Conservation (phyloP, 1,140 invertebrate species). For the Drosophila sproati region DNA sequence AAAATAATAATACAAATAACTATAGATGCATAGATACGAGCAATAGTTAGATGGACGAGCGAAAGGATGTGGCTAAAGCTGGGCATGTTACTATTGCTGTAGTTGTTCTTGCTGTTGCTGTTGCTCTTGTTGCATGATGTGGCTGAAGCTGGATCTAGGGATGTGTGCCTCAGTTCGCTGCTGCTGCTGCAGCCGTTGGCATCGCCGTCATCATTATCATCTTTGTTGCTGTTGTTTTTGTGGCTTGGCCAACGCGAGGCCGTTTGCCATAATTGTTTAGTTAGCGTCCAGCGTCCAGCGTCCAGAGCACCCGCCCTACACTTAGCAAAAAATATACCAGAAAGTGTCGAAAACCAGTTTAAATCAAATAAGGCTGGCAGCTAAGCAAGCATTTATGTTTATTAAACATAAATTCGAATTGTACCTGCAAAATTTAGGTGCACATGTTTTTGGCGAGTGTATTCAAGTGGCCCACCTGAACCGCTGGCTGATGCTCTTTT, state of each 20-base stretch:
- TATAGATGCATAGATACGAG: conserved; percentile 80
- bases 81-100: conserved; percentile 30
- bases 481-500: conserved; percentile 57
- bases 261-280: conserved; percentile 78
- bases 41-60: conserved; percentile 74
- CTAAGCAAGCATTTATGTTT: too few relatives aligned
- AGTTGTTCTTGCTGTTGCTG: not conserved
- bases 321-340: not conserved
- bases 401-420: too few relatives aligned
- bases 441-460: too few relatives aligned
- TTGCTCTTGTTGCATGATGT: conserved; percentile 2
- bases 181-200: conserved; percentile 28
- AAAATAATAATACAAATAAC: conserved; percentile 82
- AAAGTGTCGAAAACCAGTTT: too few relatives aligned
- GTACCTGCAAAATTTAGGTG: too few relatives aligned
- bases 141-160: not conserved
- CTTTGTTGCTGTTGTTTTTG: conserved; percentile 29
- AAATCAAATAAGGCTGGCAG: too few relatives aligned
- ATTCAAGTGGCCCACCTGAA: conserved; percentile 64
- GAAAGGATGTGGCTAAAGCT: conserved; percentile 29
- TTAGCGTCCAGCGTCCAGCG: conserved; percentile 56
- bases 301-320: conserved; percentile 48
- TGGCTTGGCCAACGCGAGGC: conserved; percentile 52
- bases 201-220: conserved; percentile 48
- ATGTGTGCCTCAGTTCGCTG: conserved; percentile 2